Base-by-base conservation (phyloP, 2,113 vertebrate genomes). In the Zapus hudsonius region DNA sequence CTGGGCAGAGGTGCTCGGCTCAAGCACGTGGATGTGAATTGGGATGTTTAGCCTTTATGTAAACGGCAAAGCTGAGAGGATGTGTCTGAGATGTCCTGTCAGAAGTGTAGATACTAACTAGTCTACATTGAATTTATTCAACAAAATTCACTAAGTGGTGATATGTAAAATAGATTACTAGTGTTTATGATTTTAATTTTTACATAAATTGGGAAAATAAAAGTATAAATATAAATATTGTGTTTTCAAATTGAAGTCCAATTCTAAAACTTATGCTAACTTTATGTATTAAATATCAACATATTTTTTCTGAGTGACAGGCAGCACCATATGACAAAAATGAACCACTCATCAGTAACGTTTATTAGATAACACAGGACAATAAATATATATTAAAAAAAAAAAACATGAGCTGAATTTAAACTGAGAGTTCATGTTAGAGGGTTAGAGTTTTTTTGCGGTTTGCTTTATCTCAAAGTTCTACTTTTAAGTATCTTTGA, bases 111-210 rank as follows among this genome's bases (percentile, higher is more conserved):
- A 89, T 47, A 93, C 2, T 40, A 73, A 36, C n/a, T 55, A 69
- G 64, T n/a, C 31, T 74, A 73, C 79, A 61, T 89, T 33, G 82
- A 44, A 79, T 38, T 82, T 1, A 88, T 66, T 76, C 64, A 75
- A 44, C 3, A 73, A 16, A 80, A 69, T 69, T 87, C 74, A 23
- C 38, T 22, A 3, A 63, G 2, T 57, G 15, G 47, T 85, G 38
- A 66, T 92, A 81, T 57, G 3, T 85, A n/a, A 84, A 57, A 76
- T 6, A 36, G n/a, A 16, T 17, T 64, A 38, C 42, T 59, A 72
- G 9, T 76, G 33, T 47, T 16, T 88, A 31, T 33, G 31, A 33
- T 72, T 91, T 95, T 52, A 73, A 42, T 76, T 94, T 67, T 95
- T 29, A 40, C 4, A 52, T 76, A n/a, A 69, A 69, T 73, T 91